These are phyloP conservation scores for Allophyes oxyacanthae DNA, from an alignment of 2,888 invertebrate genomes.

Conservation along the genomic window DNA sequence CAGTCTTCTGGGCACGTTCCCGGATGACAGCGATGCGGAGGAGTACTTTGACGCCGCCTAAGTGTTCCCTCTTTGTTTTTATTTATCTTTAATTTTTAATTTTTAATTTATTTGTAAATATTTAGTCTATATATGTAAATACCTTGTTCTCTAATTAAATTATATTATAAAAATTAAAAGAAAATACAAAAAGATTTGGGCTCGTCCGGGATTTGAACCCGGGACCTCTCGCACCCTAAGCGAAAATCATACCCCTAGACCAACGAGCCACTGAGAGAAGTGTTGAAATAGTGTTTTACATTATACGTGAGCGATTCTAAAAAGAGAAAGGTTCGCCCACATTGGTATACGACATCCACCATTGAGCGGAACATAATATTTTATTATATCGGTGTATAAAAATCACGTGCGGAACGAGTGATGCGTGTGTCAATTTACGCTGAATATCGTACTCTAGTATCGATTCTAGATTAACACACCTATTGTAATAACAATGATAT, in stretches of 20 bases:
- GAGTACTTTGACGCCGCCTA: too few relatives aligned
- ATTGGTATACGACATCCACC: slow-evolving; percentile 10
- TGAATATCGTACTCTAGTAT: too few relatives aligned
- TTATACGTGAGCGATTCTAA: not conserved
- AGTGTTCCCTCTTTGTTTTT: too few relatives aligned
- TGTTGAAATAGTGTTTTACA: slow-evolving; percentile 22
- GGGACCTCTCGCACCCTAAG: slow-evolving; percentile 90
- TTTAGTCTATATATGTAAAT: too few relatives aligned
- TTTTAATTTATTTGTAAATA: too few relatives aligned
- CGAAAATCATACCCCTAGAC: slow-evolving; percentile 90
- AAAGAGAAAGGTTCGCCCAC: slow-evolving; percentile 49
- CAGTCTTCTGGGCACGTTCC: too few relatives aligned
- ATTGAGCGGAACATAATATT: slow-evolving; percentile 4
- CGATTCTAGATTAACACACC: not conserved
- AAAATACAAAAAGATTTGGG: slow-evolving; percentile 64
- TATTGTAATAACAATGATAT: too few relatives aligned
- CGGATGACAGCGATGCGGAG: too few relatives aligned
- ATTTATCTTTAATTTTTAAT: too few relatives aligned
- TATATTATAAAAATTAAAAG: not conserved
- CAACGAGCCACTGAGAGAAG: slow-evolving; percentile 77
- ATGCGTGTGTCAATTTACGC: not conserved
- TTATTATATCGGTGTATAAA: not conserved
- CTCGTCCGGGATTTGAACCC: slow-evolving; percentile 90
- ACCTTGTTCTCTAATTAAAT: too few relatives aligned
- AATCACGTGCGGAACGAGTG: slow-evolving; percentile 2